A percentile compares a stretch with the other conserved stretches of the same genome.
Evolutionary conservation across 2,797 vertebrate species (phyloP).

Genomic region (Myotis vivesi): DNA sequence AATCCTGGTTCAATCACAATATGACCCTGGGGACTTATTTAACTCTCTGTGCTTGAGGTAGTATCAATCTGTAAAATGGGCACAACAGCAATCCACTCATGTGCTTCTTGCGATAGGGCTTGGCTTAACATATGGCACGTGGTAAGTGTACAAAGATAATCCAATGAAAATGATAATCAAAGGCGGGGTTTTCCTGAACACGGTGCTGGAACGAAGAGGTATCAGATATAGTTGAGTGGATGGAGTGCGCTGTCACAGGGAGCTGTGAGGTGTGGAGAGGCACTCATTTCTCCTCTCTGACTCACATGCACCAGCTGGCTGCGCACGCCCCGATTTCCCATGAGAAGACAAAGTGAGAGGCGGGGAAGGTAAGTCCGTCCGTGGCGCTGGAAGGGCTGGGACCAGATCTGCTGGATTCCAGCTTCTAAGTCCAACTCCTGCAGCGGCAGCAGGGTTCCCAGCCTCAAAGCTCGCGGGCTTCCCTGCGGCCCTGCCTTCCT

Average conservation of each 20-base stretch:
- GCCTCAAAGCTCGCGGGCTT: conserved; percentile 54
- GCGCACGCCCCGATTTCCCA: not conserved
- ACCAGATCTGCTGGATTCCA: not conserved
- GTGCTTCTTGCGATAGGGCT: not conserved
- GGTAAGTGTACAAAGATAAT: not conserved
- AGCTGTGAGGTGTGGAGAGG: not conserved
- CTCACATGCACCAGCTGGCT: not conserved
- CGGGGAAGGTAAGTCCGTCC: not conserved
- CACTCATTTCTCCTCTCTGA: not conserved
- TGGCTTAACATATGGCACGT: not conserved
- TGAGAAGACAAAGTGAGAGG: not conserved
- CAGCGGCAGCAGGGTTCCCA: not conserved
- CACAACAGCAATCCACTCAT: not conserved
- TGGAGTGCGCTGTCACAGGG: not conserved
- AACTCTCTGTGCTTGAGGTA: not conserved
- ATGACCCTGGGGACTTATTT: not conserved
- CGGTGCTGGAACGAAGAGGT: not conserved
- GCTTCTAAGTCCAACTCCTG: not conserved
- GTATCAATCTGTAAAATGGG: not conserved
- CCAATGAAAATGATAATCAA: not conserved
- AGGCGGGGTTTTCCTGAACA: not conserved
- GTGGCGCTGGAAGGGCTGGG: too few relatives aligned
- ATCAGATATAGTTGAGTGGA: not conserved
- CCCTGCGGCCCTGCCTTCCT: conserved; percentile 59
- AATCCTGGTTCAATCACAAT: not conserved